Base-by-base conservation (phyloP, 2,888 invertebrate species). In the Lagria hirta region DNA sequence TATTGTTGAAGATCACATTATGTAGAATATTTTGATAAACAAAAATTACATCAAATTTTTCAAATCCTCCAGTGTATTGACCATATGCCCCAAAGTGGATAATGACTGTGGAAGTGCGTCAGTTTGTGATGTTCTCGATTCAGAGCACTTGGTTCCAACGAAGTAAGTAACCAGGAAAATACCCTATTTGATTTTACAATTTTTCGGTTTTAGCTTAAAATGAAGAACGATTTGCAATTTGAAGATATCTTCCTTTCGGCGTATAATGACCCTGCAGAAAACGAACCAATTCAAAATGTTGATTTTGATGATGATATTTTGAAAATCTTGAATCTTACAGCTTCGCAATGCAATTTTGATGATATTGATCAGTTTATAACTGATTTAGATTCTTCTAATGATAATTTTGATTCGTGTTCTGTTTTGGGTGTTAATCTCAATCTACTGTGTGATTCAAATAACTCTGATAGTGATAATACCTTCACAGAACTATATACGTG, bases 51-150 rank as follows among this genome's bases (percentile, higher is more conserved):
- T 60, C 54, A 57, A 60, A 57, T 60, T 61, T 61, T 32, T 52
- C 57, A 58, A 58, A 61, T 51, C 64, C 69, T 64, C 69, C 48
- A 44, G 68, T 57, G 69, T 63, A 60, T 60, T 32, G 47, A 52
- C 54, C 60, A 60, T 51, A 55, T 61, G 62, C 49, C 59, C 50
- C 55, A 57, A 61, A 61, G 61, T 58, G 61, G 61, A 54, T 48
- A 42, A 54, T 48, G 42, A 43, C 43, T 42, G 52, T 55, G 53
- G 51, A 49, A 43, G 36, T 26, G 41, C 40, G 36, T 34, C 40
- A 47, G 46, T 47, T 12, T n/a, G n/a, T n/a, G n/a, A n/a, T n/a
- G n/a, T n/a, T n/a, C n/a, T n/a, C n/a, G n/a, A n/a, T n/a, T n/a
- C n/a, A n/a, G n/a, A n/a, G n/a, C n/a, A n/a, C n/a, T n/a, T n/a